Evolutionary conservation across 2,888 invertebrate genomes (phyloP).

Genomic region (Oxytorus armatus): DNA sequence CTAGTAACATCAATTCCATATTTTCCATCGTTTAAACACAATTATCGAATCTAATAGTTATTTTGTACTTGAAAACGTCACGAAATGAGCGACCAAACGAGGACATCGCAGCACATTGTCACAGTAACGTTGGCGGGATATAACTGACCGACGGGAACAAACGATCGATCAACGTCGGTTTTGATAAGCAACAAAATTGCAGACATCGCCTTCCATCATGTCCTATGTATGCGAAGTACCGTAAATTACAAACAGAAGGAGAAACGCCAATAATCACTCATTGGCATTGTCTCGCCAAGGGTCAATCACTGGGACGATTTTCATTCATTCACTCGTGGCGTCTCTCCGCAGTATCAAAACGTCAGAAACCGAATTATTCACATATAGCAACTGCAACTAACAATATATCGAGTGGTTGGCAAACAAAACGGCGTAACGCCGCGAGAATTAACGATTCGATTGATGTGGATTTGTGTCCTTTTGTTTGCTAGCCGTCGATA

Average conservation of each 20-base stretch:
- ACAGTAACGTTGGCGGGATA: not conserved
- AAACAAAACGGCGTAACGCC: conserved; percentile 2
- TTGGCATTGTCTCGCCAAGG: conserved; percentile 25
- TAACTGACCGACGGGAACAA: not conserved
- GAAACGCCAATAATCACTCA: conserved; percentile 23
- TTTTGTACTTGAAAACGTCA: not conserved
- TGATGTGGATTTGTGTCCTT: not conserved
- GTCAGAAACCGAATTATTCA: conserved; percentile 20
- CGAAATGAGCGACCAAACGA: not conserved
- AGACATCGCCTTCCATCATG: not conserved
- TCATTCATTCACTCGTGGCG: not conserved
- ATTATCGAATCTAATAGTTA: too few relatives aligned
- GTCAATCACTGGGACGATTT: conserved; percentile 28
- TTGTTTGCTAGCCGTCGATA: conserved; percentile 17
- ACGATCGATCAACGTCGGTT: conserved; percentile 27
- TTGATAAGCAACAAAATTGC: conserved; percentile 20
- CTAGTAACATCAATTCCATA: too few relatives aligned
- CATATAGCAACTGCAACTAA: conserved; percentile 3
- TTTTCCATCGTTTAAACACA: too few relatives aligned
- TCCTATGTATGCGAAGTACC: not conserved
- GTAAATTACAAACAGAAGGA: conserved; percentile 16
- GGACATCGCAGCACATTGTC: not conserved
- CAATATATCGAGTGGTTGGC: conserved; percentile 5
- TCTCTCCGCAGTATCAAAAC: conserved; percentile 26
- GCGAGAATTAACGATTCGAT: not conserved